phyloP scores from a whole-genome alignment of 2,888 invertebrate genomes.

The Apamea monoglypha region DNA sequence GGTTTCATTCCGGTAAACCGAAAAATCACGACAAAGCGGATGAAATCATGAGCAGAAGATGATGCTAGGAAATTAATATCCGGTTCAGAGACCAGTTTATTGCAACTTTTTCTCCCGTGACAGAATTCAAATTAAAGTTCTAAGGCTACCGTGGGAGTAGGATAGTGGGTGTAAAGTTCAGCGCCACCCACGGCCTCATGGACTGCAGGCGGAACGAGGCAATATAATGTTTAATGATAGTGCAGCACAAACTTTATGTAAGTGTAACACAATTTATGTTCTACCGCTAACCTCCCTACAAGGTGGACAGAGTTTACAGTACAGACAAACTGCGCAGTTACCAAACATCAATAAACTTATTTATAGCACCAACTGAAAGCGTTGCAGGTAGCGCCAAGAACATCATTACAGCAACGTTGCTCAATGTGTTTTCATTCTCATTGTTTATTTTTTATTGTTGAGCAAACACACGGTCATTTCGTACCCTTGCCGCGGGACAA shows the following conservation, averaged over 20 bases:
- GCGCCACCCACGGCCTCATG: slow-evolving; percentile 49
- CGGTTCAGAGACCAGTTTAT: slow-evolving; percentile 5
- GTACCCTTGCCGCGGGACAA: slow-evolving; percentile 46
- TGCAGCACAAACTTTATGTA: slow-evolving; percentile 21
- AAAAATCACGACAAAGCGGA: not conserved
- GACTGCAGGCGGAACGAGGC: slow-evolving; percentile 38
- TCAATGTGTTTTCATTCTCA: slow-evolving; percentile 50
- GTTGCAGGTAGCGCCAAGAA: slow-evolving; percentile 29
- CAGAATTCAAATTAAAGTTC: slow-evolving; percentile 31
- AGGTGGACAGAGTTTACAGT: slow-evolving; percentile 27
- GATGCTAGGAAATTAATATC: slow-evolving; percentile 16
- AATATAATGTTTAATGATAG: slow-evolving; percentile 46
- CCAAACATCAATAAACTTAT: slow-evolving; percentile 50
- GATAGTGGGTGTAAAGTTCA: slow-evolving; percentile 62
- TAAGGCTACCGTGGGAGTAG: slow-evolving; percentile 45
- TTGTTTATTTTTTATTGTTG: slow-evolving; percentile 53
- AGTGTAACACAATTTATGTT: slow-evolving; percentile 21
- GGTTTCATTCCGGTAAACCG: not conserved
- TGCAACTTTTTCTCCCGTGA: slow-evolving; percentile 13
- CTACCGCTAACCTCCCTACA: slow-evolving; percentile 3
- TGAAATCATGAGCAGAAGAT: not conserved
- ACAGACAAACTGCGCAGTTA: slow-evolving; percentile 34
- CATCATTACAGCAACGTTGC: slow-evolving; percentile 36
- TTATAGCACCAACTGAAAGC: slow-evolving; percentile 46
- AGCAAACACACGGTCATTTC: slow-evolving; percentile 48